Evolutionary conservation across 2,113 vertebrate genomes (phyloP).

Genomic region (Tautogolabrus adspersus): DNA sequence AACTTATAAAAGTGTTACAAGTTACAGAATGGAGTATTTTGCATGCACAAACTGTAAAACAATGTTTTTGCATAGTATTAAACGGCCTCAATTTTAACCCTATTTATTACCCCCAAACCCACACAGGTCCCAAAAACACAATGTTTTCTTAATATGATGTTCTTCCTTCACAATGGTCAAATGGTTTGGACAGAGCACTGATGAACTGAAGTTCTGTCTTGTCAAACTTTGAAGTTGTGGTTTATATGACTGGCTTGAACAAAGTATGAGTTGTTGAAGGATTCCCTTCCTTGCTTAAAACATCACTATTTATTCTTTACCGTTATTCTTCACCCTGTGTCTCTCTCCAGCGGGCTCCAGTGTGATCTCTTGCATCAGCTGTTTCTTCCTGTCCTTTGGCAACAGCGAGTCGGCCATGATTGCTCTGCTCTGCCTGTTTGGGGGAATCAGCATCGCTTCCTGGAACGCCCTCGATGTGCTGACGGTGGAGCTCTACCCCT

Average conservation of each 20-base stretch:
- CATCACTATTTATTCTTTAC: background rate
- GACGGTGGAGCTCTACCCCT: conserved; percentile 97
- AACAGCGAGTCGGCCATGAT: conserved; percentile 99
- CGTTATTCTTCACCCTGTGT: background rate
- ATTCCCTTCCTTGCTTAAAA: background rate
- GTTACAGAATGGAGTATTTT: no score
- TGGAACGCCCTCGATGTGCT: conserved; percentile 97
- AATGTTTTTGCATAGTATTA: background rate
- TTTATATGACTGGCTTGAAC: background rate
- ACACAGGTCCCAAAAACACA: no score
- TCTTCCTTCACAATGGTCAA: no score
- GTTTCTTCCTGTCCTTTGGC: conserved; percentile 97
- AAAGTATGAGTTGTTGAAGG: background rate
- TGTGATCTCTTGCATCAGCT: conserved; percentile 96
- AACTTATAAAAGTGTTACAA: no score
- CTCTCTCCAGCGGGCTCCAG: conserved; percentile 91
- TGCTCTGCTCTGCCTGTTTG: conserved; percentile 95
- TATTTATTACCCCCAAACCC: background rate
- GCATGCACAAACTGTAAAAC: no score
- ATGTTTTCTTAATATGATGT: no score
- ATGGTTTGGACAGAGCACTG: background rate
- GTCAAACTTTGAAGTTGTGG: background rate
- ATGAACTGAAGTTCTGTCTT: background rate
- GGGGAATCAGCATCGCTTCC: conserved; percentile 97
- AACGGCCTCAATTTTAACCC: background rate